These are phyloP conservation scores for Periparus ater DNA, from an alignment of 2,797 vertebrate genomes.

Conservation along the genomic window DNA sequence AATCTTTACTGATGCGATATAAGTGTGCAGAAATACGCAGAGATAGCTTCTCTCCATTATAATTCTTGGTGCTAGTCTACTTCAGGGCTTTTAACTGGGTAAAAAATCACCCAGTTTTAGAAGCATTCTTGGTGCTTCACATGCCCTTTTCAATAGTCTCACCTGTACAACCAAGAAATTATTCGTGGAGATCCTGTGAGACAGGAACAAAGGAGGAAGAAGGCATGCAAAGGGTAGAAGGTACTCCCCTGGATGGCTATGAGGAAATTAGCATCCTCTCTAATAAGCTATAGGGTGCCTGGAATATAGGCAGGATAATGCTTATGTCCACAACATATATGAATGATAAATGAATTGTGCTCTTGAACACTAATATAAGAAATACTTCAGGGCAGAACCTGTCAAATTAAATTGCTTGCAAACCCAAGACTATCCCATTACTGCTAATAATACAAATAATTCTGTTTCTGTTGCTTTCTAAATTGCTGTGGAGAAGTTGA, in stretches of 20 bases:
- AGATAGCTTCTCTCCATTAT: background rate
- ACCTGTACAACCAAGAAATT: background rate
- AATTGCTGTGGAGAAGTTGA: constrained; percentile 7
- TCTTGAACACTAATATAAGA: background rate
- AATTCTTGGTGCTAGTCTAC: background rate
- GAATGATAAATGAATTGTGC: background rate
- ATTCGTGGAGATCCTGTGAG: background rate
- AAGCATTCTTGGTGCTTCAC: background rate
- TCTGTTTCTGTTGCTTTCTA: background rate
- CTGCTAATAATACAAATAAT: background rate
- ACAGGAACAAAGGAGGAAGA: background rate
- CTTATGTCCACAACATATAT: background rate
- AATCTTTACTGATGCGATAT: background rate
- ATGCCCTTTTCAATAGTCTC: background rate
- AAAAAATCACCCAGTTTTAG: background rate
- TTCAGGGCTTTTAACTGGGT: background rate
- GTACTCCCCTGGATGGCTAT: background rate
- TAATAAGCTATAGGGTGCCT: background rate
- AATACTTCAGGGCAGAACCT: background rate
- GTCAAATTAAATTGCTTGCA: background rate
- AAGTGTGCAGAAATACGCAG: background rate
- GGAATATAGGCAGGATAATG: background rate
- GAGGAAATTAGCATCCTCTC: background rate
- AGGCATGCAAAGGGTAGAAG: background rate
- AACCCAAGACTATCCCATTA: background rate